phyloP scores from a whole-genome alignment of 2,113 vertebrate genomes.

The Cisticola juncidis region DNA sequence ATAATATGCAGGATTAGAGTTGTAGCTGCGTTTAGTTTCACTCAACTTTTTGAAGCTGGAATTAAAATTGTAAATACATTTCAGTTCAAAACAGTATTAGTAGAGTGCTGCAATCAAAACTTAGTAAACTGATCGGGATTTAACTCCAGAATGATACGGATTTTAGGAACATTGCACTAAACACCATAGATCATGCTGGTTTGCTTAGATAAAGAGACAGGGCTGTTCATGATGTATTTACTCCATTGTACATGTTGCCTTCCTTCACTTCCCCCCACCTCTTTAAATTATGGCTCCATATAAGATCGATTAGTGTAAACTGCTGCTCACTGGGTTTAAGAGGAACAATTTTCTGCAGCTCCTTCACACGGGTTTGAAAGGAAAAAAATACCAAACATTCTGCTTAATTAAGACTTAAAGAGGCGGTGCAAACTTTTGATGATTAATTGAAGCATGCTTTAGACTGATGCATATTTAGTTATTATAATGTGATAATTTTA shows the following conservation, averaged over 20 bases:
- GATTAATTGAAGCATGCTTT: constrained; percentile 84
- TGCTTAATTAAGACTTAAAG: constrained; percentile 78
- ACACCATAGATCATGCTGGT: not conserved
- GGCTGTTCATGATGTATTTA: not conserved
- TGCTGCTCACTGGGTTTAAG: constrained; percentile 41
- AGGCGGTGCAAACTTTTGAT: constrained; percentile 76
- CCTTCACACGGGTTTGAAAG: constrained; percentile 52
- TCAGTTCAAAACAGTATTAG: not conserved
- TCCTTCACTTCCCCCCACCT: not conserved
- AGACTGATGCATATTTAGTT: constrained; percentile 79
- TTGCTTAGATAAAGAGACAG: not conserved
- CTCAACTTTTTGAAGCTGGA: not conserved
- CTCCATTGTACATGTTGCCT: not conserved
- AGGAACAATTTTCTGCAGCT: constrained; percentile 55
- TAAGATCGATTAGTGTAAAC: constrained; percentile 44
- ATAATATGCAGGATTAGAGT: not conserved
- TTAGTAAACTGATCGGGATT: not conserved
- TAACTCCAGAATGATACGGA: not conserved
- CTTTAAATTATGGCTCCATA: not conserved
- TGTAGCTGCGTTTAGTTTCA: not conserved
- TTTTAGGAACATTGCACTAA: not conserved
- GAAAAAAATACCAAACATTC: constrained; percentile 61
- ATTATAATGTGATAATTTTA: constrained; percentile 85
- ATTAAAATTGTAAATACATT: not conserved
- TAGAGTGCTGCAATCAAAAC: not conserved